Percentiles rank a stretch among this genome's conserved stretches.
Evolutionary conservation across 2,888 invertebrate species (phyloP).

Genomic region (Chrysomela aeneicollis): DNA sequence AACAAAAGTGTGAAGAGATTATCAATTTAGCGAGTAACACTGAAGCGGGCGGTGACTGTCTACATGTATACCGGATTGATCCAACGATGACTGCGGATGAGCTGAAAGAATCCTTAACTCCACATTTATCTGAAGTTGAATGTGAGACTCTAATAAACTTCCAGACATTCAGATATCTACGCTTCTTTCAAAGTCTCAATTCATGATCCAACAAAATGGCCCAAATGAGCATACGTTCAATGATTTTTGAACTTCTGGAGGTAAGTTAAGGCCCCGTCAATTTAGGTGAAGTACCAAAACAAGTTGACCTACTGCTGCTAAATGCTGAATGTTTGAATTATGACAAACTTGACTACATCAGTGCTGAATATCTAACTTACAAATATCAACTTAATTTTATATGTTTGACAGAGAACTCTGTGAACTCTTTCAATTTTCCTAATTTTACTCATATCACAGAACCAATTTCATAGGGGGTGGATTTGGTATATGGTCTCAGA

Average conservation of each 20-base stretch:
- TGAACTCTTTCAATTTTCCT: conserved; percentile 2
- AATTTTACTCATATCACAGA: conserved; percentile 12
- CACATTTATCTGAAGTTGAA: conserved; percentile 10
- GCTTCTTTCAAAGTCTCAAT: conserved; percentile 7
- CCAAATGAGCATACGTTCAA: conserved; percentile 10
- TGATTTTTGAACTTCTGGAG: conserved; percentile 8
- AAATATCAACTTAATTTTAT: not conserved
- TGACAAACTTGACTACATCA: conserved; percentile 13
- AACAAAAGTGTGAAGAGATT: not conserved
- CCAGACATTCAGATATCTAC: conserved; percentile 12
- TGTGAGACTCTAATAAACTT: not conserved
- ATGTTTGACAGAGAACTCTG: conserved; percentile 14
- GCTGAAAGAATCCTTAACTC: not conserved
- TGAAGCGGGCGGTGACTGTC: not conserved
- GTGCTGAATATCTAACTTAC: conserved; percentile 11
- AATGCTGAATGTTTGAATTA: conserved; percentile 2
- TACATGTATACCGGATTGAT: not conserved
- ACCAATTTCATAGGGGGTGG: conserved; percentile 9
- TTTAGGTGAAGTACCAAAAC: too few relatives aligned
- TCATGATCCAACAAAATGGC: conserved; percentile 15
- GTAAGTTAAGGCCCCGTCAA: not conserved
- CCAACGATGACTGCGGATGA: conserved; percentile 4
- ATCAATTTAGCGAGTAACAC: not conserved
- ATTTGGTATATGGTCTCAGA: not conserved
- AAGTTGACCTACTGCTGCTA: not conserved